A percentile compares a stretch with the other conserved stretches of the same genome.
Evolutionary conservation across 2,113 vertebrate genomes (phyloP).

Genomic region (Anolis carolinensis): DNA sequence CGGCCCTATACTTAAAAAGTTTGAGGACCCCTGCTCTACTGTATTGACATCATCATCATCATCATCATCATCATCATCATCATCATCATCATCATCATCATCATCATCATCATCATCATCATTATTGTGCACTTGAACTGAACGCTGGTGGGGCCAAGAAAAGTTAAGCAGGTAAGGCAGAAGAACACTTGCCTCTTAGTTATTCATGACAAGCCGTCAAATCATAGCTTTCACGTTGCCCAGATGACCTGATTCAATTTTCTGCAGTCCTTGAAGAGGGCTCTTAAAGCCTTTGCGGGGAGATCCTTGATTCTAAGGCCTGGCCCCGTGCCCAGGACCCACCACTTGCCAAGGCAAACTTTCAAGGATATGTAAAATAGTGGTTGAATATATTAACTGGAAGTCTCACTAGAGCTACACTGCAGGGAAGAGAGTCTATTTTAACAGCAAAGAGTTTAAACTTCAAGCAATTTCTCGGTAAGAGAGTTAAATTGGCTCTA

Average conservation of each 20-base stretch:
- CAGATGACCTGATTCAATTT: not conserved
- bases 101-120: too few species aligned
- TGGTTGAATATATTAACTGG: not conserved
- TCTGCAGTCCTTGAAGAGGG: not conserved
- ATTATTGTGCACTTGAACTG: not conserved
- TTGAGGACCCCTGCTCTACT: too few species aligned
- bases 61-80: too few species aligned
- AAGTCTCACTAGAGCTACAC: not conserved
- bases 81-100: too few species aligned
- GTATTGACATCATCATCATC: too few species aligned
- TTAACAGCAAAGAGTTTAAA: too few species aligned
- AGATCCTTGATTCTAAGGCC: too few species aligned
- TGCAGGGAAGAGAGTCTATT: not conserved
- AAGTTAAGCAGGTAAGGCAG: not conserved
- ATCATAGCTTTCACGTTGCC: too few species aligned
- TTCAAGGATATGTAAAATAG: not conserved
- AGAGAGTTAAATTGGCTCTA: not conserved
- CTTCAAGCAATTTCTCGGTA: too few species aligned
- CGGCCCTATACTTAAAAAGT: too few species aligned
- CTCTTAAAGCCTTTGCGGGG: fast-evolving
- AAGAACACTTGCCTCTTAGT: too few species aligned
- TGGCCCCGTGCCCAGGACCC: not conserved
- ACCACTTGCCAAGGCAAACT: not conserved
- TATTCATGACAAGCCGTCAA: not conserved
- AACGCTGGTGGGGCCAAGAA: not conserved